These are phyloP conservation scores for Actenoides hombroni DNA, from an alignment of 2,113 vertebrate genomes.

Conservation along the genomic window DNA sequence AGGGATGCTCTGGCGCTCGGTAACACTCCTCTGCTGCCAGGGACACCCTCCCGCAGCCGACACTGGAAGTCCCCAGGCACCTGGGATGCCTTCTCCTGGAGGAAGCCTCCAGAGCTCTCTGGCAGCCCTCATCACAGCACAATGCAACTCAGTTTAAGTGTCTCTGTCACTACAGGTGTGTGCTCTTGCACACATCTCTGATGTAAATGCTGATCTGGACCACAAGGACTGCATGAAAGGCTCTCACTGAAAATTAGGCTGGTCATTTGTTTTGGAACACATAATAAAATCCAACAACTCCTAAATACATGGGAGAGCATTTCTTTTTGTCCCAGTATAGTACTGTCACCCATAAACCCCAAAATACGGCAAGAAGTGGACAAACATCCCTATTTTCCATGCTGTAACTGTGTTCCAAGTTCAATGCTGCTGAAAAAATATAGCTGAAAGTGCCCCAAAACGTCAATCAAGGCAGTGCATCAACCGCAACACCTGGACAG, in stretches of 20 bases:
- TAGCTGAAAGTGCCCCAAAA: neutral
- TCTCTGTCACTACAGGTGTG: fast-evolving
- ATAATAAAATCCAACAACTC: neutral
- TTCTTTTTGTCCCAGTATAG: neutral
- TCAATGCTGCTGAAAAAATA: neutral
- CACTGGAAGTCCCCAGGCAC: fast-evolving
- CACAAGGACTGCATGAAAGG: neutral
- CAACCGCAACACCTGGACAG: neutral
- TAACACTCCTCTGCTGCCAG: neutral
- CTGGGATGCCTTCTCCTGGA: neutral
- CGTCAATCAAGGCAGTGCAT: neutral
- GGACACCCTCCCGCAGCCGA: fast-evolving
- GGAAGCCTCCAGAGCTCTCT: neutral
- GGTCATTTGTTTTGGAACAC: neutral
- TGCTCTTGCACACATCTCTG: neutral
- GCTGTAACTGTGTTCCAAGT: neutral
- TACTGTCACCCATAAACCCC: neutral
- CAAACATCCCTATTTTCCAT: neutral
- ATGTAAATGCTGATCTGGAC: neutral
- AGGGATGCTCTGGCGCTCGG: fast-evolving
- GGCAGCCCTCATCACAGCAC: neutral
- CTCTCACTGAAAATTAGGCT: neutral
- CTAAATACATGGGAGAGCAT: neutral
- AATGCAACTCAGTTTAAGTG: fast-evolving
- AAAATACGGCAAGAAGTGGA: neutral